phyloP scores from a whole-genome alignment of 2,888 invertebrate species.

The Bombylius major region DNA sequence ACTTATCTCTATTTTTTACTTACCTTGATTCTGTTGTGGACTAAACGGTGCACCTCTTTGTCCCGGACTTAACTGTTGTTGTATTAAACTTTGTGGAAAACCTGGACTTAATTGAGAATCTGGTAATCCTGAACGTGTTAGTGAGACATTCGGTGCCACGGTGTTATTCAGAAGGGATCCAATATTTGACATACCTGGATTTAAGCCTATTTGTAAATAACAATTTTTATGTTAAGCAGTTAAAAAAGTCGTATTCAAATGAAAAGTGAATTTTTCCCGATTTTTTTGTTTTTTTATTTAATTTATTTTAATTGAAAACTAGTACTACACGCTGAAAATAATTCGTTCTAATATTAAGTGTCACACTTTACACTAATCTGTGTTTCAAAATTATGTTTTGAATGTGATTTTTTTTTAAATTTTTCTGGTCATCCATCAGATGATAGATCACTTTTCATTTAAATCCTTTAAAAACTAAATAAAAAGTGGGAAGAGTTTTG shows the following conservation, averaged over 20 bases:
- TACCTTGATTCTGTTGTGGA: conserved; percentile 34
- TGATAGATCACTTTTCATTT: conserved; percentile 8
- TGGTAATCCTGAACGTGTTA: conserved; percentile 54
- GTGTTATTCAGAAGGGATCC: conserved; percentile 73
- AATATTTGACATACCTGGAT: conserved; percentile 47
- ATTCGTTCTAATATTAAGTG: no score
- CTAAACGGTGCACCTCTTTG: conserved; percentile 35
- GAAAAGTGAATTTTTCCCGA: conserved; percentile 4
- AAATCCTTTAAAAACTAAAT: conserved; percentile 6
- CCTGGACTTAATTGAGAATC: conserved; percentile 52
- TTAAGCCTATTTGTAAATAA: conserved; percentile 19
- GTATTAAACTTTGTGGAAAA: conserved; percentile 39
- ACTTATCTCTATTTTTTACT: not conserved
- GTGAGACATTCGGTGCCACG: conserved; percentile 73
- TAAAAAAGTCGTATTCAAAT: conserved; percentile 8
- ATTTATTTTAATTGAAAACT: no score
- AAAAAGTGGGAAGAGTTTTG: conserved; percentile 1
- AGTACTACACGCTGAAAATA: no score
- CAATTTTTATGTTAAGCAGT: conserved; percentile 10
- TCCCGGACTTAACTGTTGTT: conserved; percentile 35
- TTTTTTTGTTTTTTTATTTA: no score
- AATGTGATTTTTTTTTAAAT: no score
- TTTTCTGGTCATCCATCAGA: no score
- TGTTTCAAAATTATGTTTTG: no score
- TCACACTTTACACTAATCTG: no score